Evolutionary conservation across 2,888 invertebrate species (phyloP), one percentile per base, ranked within the genome.

Genomic region (Troglohyphantes excavatus): DNA sequence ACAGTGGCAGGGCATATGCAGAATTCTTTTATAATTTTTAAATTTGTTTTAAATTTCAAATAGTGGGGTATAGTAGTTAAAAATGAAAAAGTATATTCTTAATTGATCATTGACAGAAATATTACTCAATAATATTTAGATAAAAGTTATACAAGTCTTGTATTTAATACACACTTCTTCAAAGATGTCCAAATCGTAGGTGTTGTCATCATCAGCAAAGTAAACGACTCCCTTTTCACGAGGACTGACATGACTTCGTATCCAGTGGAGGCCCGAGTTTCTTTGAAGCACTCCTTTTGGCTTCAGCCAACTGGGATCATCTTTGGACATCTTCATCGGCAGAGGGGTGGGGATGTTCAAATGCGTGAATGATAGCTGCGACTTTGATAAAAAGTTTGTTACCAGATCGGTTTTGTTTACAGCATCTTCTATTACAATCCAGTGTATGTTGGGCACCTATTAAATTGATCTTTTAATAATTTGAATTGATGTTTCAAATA

Each of bases 191-290:
- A 98, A 93, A 72, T 96, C 96, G 93, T 99, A 99, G 0, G 98
- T 96, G 93, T 99, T 99, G 93, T 99, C 99, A 93, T 99, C 99
- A 93, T 99, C 99, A 94, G 98, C 98, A 93, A 99, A 99, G 94
- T 96, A 99, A 0, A 99, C 96, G 59, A 98, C 95, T 17, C 97
- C 96, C 92, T 95, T 93, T 92, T 95, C 94, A 2, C 39, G 39
- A 13, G 61, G 46, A 43, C 27, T 39, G 17, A 85, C 67, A 26
- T 75, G 72, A 11, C 65, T 92, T 92, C 93, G 90, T 3, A 93
- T 84, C 93, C 93, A 93, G 17, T 43, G 68, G 9, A 90, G 65
- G 21, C 70, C 89, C 1, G 78, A 65, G 94, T 99, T 99, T 89
- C 98, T 95, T 93, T 99, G 98, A 92, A 96, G 96, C 0, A 98